Percentiles rank a stretch among this genome's conserved stretches.
phyloP scores from a whole-genome alignment of 2,888 invertebrate genomes.

The Drosophila atripex region DNA sequence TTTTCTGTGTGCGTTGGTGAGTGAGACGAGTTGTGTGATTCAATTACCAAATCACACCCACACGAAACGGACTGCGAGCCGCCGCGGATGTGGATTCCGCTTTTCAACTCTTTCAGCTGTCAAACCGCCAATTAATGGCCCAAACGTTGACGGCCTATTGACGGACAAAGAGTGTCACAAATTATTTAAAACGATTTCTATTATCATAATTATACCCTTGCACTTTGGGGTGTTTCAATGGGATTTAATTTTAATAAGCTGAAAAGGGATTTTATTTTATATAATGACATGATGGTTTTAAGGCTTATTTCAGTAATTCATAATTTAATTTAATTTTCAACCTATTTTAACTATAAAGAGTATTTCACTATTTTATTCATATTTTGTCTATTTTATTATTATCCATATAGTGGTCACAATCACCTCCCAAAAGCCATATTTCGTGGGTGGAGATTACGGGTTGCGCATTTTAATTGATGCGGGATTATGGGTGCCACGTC shows the following conservation, averaged over 20 bases:
- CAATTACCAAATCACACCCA: constrained; percentile 60
- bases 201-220: constrained; percentile 26
- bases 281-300: not conserved
- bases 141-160: constrained; percentile 50
- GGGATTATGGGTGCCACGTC: constrained; percentile 40
- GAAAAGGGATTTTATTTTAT: not conserved
- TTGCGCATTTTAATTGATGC: constrained; percentile 64
- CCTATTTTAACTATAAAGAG: not conserved
- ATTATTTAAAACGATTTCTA: constrained; percentile 39
- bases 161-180: constrained; percentile 37
- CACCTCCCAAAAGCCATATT: constrained; percentile 56
- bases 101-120: constrained; percentile 49
- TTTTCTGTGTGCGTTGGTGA: not conserved
- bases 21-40: constrained; percentile 40
- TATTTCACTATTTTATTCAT: not conserved
- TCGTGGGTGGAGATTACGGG: constrained; percentile 29
- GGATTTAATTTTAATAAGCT: not conserved
- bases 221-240: not conserved
- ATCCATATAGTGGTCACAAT: constrained; percentile 51
- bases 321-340: not conserved
- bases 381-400: constrained; percentile 25
- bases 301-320: too few relatives aligned
- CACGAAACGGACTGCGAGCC: constrained; percentile 41
- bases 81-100: constrained; percentile 26
- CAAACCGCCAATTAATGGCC: constrained; percentile 61